A percentile compares a stretch with the other conserved stretches of the same genome.
Conservation (phyloP, 1,140 invertebrate species). For the Solenopsis fugax region DNA sequence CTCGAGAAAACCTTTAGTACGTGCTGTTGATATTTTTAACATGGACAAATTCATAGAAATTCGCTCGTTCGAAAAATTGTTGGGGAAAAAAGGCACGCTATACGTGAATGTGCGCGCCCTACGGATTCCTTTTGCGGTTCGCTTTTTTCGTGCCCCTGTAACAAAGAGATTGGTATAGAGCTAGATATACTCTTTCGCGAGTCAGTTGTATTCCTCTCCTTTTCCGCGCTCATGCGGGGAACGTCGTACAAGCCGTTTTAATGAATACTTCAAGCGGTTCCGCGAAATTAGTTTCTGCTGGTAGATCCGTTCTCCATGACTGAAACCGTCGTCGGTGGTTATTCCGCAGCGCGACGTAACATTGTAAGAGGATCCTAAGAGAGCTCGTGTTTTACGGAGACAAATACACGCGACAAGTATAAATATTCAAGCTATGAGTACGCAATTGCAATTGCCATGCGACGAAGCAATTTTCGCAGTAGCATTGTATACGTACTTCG, state of each 20-base stretch:
- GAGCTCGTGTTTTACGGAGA: conserved; percentile 46
- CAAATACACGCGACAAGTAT: conserved; percentile 42
- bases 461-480: conserved; percentile 63
- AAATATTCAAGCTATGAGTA: conserved; percentile 42
- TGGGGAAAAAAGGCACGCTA: neutral
- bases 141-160: neutral
- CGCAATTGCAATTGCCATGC: conserved; percentile 45
- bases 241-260: conserved; percentile 45
- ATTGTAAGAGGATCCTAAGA: conserved; percentile 58
- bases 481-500: conserved; percentile 1
- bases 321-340: conserved; percentile 40
- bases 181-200: conserved; percentile 17
- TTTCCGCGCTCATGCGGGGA: neutral
- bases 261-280: conserved; percentile 59
- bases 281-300: conserved; percentile 54
- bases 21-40: neutral
- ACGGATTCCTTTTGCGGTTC: neutral
- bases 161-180: conserved; percentile 20
- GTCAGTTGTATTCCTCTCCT: conserved; percentile 2
- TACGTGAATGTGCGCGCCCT: neutral
- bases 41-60: conserved; percentile 1
- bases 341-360: conserved; percentile 37
- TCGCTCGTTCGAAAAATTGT: neutral
- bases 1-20: neutral
- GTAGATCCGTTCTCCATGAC: conserved; percentile 44